Base-by-base conservation (phyloP, 64 coral and sea anemone genomes). In the Platygyra sinensis region DNA sequence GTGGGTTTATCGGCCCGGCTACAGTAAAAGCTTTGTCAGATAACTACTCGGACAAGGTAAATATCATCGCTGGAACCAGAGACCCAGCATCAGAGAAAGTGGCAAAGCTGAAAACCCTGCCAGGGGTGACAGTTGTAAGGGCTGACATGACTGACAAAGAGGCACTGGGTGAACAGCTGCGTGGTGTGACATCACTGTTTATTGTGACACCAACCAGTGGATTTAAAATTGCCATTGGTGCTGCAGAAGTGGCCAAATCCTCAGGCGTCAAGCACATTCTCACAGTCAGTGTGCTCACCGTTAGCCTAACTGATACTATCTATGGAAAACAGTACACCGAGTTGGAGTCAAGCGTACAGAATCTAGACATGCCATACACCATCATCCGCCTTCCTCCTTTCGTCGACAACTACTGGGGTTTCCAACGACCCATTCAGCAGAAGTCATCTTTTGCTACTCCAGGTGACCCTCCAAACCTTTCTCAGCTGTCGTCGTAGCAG, bases 161-260 rank as follows among this genome's bases (percentile, higher is more conserved):
- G 28, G 36, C 46, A 52, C 55, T 90, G 42, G 17, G 22, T 69
- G 78, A 75, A 16, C 24, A 74, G 20, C 61, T 90, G 28, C 6
- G 38, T 29, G 89, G 78, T 27, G 89, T 90, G 52, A 82, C 50
- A 18, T 77, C 78, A 30, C 32, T 90, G 22, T 72, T 90, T 60
- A 90, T 90, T 30, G 89, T 90, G 19, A 82, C 78, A n/a, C 89
- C 89, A 54, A 72, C 65, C 46, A 72, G 74, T 69, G 77, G 89
- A 2, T 33, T 30, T 0, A 59, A 83, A 52, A 29, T 90, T 61
- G 89, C 78, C 1, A 62, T 67, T 22, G 76, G 72, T 52, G 80
- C 89, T 16, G 89, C 89, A 29, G 46, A 74, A 62, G 89, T 72
- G 3, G 89, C 89, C 14, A 80, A 90, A 74, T 52, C 51, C 13